Evolutionary conservation across 2,113 vertebrate genomes (phyloP).

Genomic region (Enhydra lutris): DNA sequence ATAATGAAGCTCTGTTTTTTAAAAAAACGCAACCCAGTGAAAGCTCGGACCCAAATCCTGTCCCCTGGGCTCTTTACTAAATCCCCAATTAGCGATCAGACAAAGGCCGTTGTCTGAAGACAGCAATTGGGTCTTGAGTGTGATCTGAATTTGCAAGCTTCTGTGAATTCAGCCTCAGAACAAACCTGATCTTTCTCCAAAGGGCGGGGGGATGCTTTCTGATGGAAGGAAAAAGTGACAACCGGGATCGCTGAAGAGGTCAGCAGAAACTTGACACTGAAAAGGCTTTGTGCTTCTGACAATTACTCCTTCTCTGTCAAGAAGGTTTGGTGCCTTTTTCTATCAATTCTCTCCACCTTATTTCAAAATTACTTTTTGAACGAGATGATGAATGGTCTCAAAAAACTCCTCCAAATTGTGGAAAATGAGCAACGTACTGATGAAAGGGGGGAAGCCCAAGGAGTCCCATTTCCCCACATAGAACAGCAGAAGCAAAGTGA

Average conservation of each 20-base stretch:
- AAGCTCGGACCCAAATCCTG: conserved; percentile 55
- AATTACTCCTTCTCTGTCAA: not conserved
- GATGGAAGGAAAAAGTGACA: conserved; percentile 42
- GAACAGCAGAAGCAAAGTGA: not conserved
- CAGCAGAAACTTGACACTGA: not conserved
- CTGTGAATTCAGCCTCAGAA: not conserved
- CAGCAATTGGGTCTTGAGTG: conserved; percentile 63
- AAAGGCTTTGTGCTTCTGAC: not conserved
- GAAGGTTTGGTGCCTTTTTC: not conserved
- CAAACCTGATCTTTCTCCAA: conserved; percentile 60
- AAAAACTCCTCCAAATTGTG: not conserved
- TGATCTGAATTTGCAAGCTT: conserved; percentile 49
- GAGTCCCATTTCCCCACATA: not conserved
- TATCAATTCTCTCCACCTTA: not conserved
- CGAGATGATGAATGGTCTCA: not conserved
- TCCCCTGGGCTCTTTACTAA: conserved; percentile 66
- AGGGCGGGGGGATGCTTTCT: not conserved
- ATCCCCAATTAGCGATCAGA: conserved; percentile 64
- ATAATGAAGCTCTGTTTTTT: conserved; percentile 69
- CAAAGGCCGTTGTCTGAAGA: conserved; percentile 74
- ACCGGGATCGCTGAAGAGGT: conserved; percentile 8
- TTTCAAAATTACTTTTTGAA: not conserved
- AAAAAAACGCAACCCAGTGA: conserved; percentile 60
- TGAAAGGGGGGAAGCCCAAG: not conserved
- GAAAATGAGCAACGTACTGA: not conserved